Evolutionary conservation across 2,888 invertebrate genomes (phyloP), one percentile per base, ranked within the genome.

Genomic region (Synanthedon formicaeformis): DNA sequence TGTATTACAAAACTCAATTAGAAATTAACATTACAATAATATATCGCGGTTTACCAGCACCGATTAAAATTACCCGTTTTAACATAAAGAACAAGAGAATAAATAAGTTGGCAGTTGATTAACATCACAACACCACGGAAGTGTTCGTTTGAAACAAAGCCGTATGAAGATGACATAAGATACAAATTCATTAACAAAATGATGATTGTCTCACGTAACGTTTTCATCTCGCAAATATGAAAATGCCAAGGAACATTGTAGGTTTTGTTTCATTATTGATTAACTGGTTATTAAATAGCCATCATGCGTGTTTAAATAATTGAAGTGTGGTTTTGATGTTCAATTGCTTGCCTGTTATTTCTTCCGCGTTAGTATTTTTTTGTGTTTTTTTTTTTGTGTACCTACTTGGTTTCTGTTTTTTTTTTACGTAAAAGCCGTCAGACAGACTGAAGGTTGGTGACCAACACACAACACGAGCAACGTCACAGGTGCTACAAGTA

Each of bases 131-230:
- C 40, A 54, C 18, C 48, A 52, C 51, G 41, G 51, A 41, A 51
- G 51, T 51, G 41, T 55, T 51, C 50, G 53, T 55, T 53, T 55
- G 55, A 45, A 56, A 40, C 52, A 55, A 53, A 53, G 51, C 23
- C 52, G 51, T 48, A 40, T 40, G 50, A 48, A 14, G 16, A 55
- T 54, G 55, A 56, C 51, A 52, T 54, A 58, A 54, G 51, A 52
- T 40, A 16, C 40, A 56, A 58, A 27, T 58, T 58, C 52, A 40
- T 52, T 56, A 54, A 55, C 55, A 57, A 34, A 56, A 53, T 57
- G 55, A 49, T 53, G 52, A 55, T 56, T 53, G 53, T 41, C 52
- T 53, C 51, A 5, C 16, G 16, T 34, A 12, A 49, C 48, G 49
- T 49, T 23, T 16, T 12, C 34, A 18, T 13, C 16, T 18, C 49